Evolutionary conservation across 23 tunicate species (phyloP).

Genomic region (Halocynthia roretzi): DNA sequence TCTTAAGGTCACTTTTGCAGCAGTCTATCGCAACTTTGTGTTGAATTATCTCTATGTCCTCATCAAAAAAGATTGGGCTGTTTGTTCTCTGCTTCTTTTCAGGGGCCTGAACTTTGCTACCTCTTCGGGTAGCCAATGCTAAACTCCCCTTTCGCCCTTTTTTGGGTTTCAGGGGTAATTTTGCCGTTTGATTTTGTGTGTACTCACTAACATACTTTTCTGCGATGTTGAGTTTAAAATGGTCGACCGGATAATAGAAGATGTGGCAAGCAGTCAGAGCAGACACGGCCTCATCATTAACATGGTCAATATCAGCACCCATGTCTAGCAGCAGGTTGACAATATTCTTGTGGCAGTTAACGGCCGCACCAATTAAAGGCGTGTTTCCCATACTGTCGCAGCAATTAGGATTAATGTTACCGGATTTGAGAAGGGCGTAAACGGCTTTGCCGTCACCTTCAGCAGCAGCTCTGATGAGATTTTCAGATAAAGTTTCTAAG

Average conservation of each 20-base stretch:
- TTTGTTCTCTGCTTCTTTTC: neutral
- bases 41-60: neutral
- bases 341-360: constrained; percentile 57
- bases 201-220: constrained; percentile 34
- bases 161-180: neutral
- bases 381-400: constrained; percentile 51
- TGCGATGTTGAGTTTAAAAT: constrained; percentile 56
- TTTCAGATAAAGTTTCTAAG: constrained; percentile 45
- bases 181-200: neutral
- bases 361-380: constrained; percentile 70
- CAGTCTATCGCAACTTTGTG: constrained; percentile 13
- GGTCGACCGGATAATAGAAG: constrained; percentile 81
- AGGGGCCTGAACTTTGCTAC: neutral
- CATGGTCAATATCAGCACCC: constrained; percentile 92
- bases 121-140: neutral
- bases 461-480: constrained; percentile 37
- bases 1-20: constrained; percentile 18
- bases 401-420: constrained; percentile 66
- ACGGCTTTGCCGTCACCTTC: constrained; percentile 54
- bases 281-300: constrained; percentile 66
- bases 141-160: neutral
- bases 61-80: constrained; percentile 12
- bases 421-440: constrained; percentile 64
- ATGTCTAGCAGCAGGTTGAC: constrained; percentile 79
- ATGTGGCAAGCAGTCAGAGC: constrained; percentile 79